Evolutionary conservation across 2,888 invertebrate species (phyloP).

Genomic region (Meandrusa payeni): DNA sequence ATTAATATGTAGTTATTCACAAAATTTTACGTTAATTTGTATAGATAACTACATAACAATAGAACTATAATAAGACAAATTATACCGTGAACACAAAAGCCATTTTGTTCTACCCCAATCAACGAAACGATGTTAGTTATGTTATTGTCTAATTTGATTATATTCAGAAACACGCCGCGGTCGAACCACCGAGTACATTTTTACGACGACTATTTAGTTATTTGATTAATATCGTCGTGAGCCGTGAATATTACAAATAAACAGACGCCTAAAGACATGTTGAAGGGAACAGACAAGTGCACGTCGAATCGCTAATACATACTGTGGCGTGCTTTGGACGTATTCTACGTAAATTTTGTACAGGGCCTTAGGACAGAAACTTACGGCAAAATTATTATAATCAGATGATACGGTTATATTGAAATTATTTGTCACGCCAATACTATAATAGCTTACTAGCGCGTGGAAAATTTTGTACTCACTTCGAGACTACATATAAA

Average conservation of each 20-base stretch:
- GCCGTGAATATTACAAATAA: constrained; percentile 28
- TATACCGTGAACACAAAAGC: too few species aligned
- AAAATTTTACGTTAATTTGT: too few species aligned
- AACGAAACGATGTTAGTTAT: constrained; percentile 4
- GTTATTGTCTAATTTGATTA: constrained; percentile 5
- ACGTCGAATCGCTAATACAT: constrained; percentile 66
- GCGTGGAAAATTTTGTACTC: too few species aligned
- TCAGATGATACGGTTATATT: too few species aligned
- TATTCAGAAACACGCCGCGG: constrained; percentile 10
- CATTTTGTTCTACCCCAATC: constrained; percentile 1
- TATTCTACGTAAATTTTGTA: constrained; percentile 27
- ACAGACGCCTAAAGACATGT: constrained; percentile 20
- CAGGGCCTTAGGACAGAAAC: constrained; percentile 1
- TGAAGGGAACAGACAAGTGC: constrained; percentile 34
- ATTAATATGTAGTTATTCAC: too few species aligned
- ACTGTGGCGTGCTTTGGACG: constrained; percentile 39
- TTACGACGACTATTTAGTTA: constrained; percentile 23
- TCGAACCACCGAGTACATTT: constrained; percentile 17
- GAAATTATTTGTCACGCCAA: too few species aligned
- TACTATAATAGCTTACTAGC: too few species aligned
- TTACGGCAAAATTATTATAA: too few species aligned
- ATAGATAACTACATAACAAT: too few species aligned
- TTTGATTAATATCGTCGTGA: constrained; percentile 17
- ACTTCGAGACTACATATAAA: too few species aligned
- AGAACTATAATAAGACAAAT: too few species aligned